phyloP scores from a whole-genome alignment of 1,140 invertebrate species.

The Temnothorax nylanderi region DNA sequence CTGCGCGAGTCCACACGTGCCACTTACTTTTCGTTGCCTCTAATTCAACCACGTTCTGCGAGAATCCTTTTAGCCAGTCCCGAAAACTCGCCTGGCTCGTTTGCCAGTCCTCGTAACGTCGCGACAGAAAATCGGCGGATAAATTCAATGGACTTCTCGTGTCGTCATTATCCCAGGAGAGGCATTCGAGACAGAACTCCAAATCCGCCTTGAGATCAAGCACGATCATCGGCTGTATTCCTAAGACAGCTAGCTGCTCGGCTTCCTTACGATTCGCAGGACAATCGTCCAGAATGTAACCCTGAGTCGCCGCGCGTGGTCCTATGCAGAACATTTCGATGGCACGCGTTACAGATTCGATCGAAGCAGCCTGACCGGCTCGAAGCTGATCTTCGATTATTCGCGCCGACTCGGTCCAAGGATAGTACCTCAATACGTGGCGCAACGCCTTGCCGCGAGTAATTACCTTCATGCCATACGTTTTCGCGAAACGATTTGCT shows the following conservation, averaged over 20 bases:
- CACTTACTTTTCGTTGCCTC: slow-evolving; percentile 84
- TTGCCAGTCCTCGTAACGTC: slow-evolving; percentile 83
- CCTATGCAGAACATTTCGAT: slow-evolving; percentile 85
- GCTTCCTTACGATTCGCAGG: slow-evolving; percentile 84
- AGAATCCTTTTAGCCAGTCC: slow-evolving; percentile 85
- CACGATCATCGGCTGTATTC: slow-evolving; percentile 85
- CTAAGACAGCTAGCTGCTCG: slow-evolving; percentile 82
- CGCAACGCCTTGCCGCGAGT: slow-evolving; percentile 85
- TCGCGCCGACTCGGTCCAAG: slow-evolving; percentile 83
- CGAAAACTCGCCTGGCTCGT: slow-evolving; percentile 77
- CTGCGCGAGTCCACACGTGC: slow-evolving; percentile 84
- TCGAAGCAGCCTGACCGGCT: slow-evolving; percentile 80
- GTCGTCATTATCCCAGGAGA: slow-evolving; percentile 77
- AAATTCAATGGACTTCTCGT: slow-evolving; percentile 78
- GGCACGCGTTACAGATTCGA: slow-evolving; percentile 79
- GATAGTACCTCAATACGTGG: slow-evolving; percentile 83
- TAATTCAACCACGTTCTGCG: slow-evolving; percentile 84
- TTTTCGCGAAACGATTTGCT: slow-evolving; percentile 83
- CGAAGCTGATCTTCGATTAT: slow-evolving; percentile 79
- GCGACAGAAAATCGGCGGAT: slow-evolving; percentile 81
- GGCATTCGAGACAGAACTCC: slow-evolving; percentile 79
- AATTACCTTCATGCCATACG: slow-evolving; percentile 85
- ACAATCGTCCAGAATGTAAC: slow-evolving; percentile 87
- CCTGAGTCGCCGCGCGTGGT: slow-evolving; percentile 83
- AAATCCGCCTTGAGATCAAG: slow-evolving; percentile 84